phyloP scores from a whole-genome alignment of 2,888 invertebrate genomes.

The Agrypnus murinus region DNA sequence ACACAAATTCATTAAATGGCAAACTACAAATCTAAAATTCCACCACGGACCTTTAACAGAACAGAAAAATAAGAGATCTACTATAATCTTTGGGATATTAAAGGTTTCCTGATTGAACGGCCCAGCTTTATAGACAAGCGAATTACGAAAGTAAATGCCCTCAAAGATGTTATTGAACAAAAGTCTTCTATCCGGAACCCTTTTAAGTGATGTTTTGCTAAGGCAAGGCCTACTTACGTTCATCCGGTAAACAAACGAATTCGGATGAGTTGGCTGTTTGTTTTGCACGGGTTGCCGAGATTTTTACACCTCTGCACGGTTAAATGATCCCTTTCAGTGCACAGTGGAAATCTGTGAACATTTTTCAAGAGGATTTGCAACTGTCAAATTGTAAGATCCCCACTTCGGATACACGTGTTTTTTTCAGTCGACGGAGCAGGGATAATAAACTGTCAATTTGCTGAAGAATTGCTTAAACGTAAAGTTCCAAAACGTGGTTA shows the following conservation, averaged over 20 bases:
- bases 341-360: constrained; percentile 21
- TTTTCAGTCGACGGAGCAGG: constrained; percentile 18
- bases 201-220: constrained; percentile 32
- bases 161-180: constrained; percentile 19
- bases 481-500: constrained; percentile 28
- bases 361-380: constrained; percentile 41
- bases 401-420: constrained; percentile 28
- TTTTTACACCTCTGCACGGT: constrained; percentile 33
- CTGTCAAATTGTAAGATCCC: constrained; percentile 35
- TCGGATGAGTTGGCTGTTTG: constrained; percentile 31
- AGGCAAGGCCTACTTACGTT: constrained; percentile 27
- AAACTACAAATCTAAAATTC: too few species aligned
- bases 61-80: too few species aligned
- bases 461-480: constrained; percentile 35
- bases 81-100: too few species aligned
- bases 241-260: constrained; percentile 39
- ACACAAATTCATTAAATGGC: too few species aligned
- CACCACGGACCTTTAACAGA: too few species aligned
- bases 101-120: too few species aligned
- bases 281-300: constrained; percentile 21
- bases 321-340: constrained; percentile 27
- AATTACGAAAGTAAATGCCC: constrained; percentile 7
- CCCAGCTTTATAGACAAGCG: too few species aligned
- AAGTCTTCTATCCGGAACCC: constrained; percentile 7
- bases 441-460: constrained; percentile 43